A percentile compares a stretch with the other conserved stretches of the same genome.
Conservation (phyloP, 1,140 invertebrate species). For the Potamilus streckersoni region DNA sequence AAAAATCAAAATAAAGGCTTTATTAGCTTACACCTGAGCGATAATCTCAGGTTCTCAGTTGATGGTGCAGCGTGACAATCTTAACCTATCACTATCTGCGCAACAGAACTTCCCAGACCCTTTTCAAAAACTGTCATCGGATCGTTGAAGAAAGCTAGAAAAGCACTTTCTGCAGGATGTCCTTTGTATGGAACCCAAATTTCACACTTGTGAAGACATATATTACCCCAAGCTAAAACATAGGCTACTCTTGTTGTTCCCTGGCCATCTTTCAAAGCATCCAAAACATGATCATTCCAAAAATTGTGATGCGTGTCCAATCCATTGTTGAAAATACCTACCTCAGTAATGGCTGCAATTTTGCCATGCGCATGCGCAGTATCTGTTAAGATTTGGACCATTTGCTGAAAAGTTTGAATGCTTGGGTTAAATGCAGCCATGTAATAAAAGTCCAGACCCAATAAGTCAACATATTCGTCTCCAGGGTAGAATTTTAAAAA, state of each 20-base stretch:
- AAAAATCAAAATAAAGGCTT: too few species aligned
- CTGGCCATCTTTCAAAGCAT: constrained; percentile 9
- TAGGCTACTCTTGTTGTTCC: constrained; percentile 15
- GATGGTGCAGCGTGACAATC: too few species aligned
- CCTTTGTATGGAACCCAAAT: constrained; percentile 23
- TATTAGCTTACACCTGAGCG: too few species aligned
- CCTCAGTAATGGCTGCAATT: constrained; percentile 27
- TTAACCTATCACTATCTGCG: too few species aligned
- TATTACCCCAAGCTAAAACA: constrained; percentile 26
- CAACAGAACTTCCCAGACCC: too few species aligned
- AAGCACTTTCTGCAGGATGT: neutral
- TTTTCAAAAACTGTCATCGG: constrained; percentile 6
- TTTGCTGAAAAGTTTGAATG: neutral
- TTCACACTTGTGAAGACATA: constrained; percentile 6
- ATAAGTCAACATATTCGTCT: constrained; percentile 28
- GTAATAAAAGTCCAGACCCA: constrained; percentile 28
- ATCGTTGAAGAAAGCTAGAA: constrained; percentile 2
- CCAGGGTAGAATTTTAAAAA: constrained; percentile 28
- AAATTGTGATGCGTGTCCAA: constrained; percentile 16
- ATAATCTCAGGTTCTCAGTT: too few species aligned
- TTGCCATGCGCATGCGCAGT: constrained; percentile 19
- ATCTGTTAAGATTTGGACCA: constrained; percentile 5
- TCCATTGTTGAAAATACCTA: constrained; percentile 9
- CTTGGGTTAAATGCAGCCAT: neutral
- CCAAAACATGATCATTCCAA: constrained; percentile 16